Percentiles rank a stretch among this genome's conserved stretches.
phyloP scores from a whole-genome alignment of 2,113 vertebrate genomes.

The Oncorhynchus gorbuscha region DNA sequence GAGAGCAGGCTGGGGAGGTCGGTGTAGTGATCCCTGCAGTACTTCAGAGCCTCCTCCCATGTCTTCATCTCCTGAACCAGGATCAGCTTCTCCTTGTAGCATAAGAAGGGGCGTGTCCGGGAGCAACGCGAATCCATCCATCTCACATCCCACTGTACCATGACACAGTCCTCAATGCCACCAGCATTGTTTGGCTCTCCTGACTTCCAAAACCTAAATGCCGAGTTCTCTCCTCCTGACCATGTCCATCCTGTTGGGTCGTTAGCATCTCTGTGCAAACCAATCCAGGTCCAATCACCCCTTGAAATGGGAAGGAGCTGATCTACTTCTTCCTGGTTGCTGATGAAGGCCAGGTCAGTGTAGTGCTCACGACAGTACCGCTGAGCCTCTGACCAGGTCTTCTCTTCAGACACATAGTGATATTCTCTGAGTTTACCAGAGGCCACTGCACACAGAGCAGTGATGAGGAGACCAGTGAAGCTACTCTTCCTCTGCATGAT shows the following conservation, averaged over 20 bases:
- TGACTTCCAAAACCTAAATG: neutral
- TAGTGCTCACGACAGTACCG: too few species aligned
- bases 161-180: neutral
- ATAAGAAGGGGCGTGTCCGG: neutral
- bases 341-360: too few species aligned
- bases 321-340: neutral
- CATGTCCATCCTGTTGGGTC: too few species aligned
- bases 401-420: too few species aligned
- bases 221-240: too few species aligned
- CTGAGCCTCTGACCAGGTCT: constrained; percentile 1
- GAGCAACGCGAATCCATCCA: neutral
- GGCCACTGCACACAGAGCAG: too few species aligned
- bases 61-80: constrained; percentile 37
- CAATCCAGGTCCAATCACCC: constrained; percentile 25
- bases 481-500: too few species aligned
- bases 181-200: too few species aligned
- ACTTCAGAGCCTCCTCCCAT: constrained; percentile 47
- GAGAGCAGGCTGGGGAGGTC: constrained; percentile 40
- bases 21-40: constrained; percentile 4
- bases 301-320: neutral
- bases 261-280: too few species aligned
- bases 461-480: too few species aligned
- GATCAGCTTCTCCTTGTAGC: neutral
- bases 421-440: too few species aligned
- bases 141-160: neutral